phyloP scores from a whole-genome alignment of 2,888 invertebrate species.

The Dendrolimus pini region DNA sequence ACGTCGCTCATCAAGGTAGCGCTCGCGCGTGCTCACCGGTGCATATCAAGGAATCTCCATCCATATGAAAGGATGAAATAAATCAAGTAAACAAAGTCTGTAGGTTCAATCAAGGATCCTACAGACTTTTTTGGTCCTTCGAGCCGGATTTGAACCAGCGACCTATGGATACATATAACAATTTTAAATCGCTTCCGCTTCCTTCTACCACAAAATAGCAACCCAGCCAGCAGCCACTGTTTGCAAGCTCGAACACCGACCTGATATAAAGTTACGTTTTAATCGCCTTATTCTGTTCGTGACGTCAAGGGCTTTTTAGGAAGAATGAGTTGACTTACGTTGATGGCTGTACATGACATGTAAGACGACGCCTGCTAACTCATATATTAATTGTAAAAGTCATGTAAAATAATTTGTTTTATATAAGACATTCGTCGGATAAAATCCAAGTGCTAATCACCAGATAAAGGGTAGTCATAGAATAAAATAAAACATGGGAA shows the following conservation, averaged over 20 bases:
- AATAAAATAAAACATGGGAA: too few relatives aligned
- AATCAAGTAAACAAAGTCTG: too few relatives aligned
- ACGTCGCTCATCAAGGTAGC: too few relatives aligned
- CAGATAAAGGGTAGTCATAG: too few relatives aligned
- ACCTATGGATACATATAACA: constrained; percentile 65
- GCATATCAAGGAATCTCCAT: too few relatives aligned
- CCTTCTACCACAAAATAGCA: too few relatives aligned
- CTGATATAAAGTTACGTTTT: constrained; percentile 44
- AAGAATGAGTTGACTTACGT: constrained; percentile 10
- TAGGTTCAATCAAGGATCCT: too few relatives aligned
- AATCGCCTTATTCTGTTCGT: constrained; percentile 27
- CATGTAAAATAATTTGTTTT: neutral
- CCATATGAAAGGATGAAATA: too few relatives aligned
- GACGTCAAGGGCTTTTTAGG: constrained; percentile 28
- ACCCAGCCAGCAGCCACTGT: constrained; percentile 21
- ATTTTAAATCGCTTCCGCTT: too few relatives aligned
- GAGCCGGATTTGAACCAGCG: constrained; percentile 80
- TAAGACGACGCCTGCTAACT: constrained; percentile 1
- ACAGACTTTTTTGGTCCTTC: constrained; percentile 43
- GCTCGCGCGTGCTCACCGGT: too few relatives aligned
- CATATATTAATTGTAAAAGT: constrained; percentile 1
- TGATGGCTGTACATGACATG: neutral
- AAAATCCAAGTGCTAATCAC: too few relatives aligned
- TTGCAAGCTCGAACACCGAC: constrained; percentile 25
- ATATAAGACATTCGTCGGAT: too few relatives aligned